These are phyloP conservation scores for Microvelia longipes DNA, from an alignment of 1,140 invertebrate genomes.

Conservation along the genomic window DNA sequence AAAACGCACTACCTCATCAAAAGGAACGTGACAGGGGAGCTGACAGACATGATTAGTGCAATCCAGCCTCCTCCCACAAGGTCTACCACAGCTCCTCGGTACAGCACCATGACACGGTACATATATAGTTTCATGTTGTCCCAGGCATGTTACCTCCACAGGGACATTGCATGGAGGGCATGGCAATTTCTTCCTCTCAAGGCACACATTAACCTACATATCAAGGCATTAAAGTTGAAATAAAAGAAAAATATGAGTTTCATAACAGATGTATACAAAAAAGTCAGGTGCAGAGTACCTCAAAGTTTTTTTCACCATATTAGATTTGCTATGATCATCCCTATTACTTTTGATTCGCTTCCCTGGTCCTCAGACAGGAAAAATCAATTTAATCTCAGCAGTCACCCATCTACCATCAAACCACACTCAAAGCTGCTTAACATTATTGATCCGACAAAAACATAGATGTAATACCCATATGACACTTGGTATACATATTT, in stretches of 20 bases:
- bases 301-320: no score
- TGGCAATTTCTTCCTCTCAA: constrained; percentile 47
- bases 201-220: constrained; percentile 27
- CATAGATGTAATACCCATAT: no score
- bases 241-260: not conserved
- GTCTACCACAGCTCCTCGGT: constrained; percentile 52
- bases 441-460: no score
- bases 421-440: no score
- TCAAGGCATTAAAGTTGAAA: not conserved
- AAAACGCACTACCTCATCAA: constrained; percentile 26
- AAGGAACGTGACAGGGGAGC: constrained; percentile 47
- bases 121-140: constrained; percentile 59
- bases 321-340: no score
- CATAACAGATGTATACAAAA: constrained; percentile 10
- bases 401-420: no score
- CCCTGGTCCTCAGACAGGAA: no score
- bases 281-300: no score
- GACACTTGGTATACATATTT: no score
- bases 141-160: constrained; percentile 59
- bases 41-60: constrained; percentile 71
- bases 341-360: no score
- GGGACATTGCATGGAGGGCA: constrained; percentile 55
- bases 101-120: constrained; percentile 58
- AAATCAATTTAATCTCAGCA: no score
- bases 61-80: constrained; percentile 46